Conservation (phyloP, 2,797 vertebrate genomes). For the Chlorospingus semifuscus region DNA sequence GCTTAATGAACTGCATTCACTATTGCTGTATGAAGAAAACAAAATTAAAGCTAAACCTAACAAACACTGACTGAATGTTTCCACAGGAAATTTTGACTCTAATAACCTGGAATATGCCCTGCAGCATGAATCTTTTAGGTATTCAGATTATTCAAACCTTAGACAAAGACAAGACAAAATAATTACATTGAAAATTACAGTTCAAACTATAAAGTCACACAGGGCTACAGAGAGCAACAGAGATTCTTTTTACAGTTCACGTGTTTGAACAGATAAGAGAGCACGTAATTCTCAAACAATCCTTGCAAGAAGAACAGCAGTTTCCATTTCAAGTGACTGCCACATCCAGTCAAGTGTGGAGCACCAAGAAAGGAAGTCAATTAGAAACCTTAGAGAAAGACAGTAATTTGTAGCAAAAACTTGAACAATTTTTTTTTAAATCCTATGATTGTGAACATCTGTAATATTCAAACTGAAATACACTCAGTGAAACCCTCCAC, state of each 20-base stretch:
- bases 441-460: background rate
- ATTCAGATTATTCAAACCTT: background rate
- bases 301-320: background rate
- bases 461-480: background rate
- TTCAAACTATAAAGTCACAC: background rate
- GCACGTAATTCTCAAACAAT: background rate
- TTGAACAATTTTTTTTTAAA: background rate
- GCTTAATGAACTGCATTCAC: background rate
- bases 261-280: background rate
- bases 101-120: background rate
- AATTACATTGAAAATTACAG: background rate
- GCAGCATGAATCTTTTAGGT: background rate
- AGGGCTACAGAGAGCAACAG: background rate
- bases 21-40: background rate
- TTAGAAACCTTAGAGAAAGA: background rate
- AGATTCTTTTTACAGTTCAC: background rate
- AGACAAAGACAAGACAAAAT: background rate
- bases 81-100: background rate
- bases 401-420: background rate
- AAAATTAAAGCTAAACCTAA: background rate
- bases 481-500: background rate
- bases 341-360: background rate
- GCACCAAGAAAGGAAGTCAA: background rate
- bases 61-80: background rate
- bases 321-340: background rate